These are phyloP conservation scores for Dasyurus viverrinus DNA, from an alignment of 2,113 vertebrate species.

Conservation along the genomic window DNA sequence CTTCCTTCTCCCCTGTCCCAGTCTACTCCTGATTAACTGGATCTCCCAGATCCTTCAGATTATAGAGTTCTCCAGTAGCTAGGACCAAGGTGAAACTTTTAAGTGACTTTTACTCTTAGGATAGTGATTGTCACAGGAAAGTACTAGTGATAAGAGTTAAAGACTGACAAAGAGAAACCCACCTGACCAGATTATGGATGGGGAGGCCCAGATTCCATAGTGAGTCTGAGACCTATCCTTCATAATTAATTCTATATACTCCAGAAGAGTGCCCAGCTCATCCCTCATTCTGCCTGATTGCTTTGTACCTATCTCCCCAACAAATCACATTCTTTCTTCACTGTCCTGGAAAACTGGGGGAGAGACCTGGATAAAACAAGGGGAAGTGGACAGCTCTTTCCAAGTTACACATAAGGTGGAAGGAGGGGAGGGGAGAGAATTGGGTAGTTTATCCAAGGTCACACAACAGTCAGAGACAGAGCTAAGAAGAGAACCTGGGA, in stretches of 20 bases:
- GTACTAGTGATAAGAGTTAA: slow-evolving; percentile 73
- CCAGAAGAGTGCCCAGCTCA: neutral
- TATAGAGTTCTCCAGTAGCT: neutral
- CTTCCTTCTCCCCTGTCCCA: neutral
- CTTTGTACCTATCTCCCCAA: neutral
- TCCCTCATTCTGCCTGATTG: neutral
- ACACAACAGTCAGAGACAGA: neutral
- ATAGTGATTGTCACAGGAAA: slow-evolving; percentile 46
- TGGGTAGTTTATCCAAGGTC: neutral
- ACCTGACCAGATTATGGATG: neutral
- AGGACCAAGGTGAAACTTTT: slow-evolving; percentile 69
- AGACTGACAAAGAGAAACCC: neutral
- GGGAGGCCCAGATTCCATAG: neutral
- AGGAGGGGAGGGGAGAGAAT: neutral
- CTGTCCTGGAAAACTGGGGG: neutral
- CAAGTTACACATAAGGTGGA: rapidly evolving
- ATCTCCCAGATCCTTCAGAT: neutral
- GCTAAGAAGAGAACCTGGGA: neutral
- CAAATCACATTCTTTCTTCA: neutral
- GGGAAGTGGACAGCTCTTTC: neutral
- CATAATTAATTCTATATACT: neutral
- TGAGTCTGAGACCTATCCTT: slow-evolving; percentile 1
- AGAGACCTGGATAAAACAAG: neutral
- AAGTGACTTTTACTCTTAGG: slow-evolving; percentile 82
- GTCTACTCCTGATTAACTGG: neutral